Percentiles rank a stretch among this genome's conserved stretches.
Evolutionary conservation across 64 coral and sea anemone species (phyloP).

Genomic region (Actinia equina): DNA sequence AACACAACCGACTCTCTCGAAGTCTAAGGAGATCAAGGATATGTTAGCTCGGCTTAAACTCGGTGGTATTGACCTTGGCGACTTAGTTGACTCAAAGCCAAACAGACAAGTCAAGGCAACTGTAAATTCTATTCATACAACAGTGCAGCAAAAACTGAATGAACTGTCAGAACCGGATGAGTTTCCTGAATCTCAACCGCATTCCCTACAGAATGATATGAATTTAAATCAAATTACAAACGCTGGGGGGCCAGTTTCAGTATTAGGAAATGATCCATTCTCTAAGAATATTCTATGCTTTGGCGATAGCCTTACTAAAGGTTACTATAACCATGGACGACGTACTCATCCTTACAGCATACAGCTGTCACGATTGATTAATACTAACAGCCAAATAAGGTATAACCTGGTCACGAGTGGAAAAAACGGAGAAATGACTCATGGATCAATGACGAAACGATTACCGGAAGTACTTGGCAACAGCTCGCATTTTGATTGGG

Average conservation of each 20-base stretch:
- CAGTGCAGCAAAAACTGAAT: background rate
- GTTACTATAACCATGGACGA: constrained; percentile 64
- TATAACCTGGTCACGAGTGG: constrained; percentile 79
- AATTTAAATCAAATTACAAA: background rate
- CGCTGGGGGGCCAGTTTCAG: background rate
- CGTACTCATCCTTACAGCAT: constrained; percentile 84
- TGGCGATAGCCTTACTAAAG: constrained; percentile 91
- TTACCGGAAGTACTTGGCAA: constrained; percentile 85
- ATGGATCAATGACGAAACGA: constrained; percentile 87
- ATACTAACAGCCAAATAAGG: constrained; percentile 37
- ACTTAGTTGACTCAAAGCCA: background rate
- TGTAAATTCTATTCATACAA: background rate
- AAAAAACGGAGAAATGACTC: constrained; percentile 82
- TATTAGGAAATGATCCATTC: constrained; percentile 34
- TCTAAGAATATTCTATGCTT: constrained; percentile 81
- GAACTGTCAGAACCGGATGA: background rate
- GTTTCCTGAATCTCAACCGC: background rate
- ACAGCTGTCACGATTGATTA: constrained; percentile 63
- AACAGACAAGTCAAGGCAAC: background rate
- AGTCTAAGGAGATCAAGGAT: constrained; percentile 29
- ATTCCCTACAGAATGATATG: background rate
- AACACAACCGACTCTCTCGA: constrained; percentile 8
- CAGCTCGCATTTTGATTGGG: constrained; percentile 94
- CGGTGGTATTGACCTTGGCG: constrained; percentile 26
- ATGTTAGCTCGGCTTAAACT: constrained; percentile 38